Conservation (phyloP, 2,113 vertebrate species). For the Hyla sarda region DNA sequence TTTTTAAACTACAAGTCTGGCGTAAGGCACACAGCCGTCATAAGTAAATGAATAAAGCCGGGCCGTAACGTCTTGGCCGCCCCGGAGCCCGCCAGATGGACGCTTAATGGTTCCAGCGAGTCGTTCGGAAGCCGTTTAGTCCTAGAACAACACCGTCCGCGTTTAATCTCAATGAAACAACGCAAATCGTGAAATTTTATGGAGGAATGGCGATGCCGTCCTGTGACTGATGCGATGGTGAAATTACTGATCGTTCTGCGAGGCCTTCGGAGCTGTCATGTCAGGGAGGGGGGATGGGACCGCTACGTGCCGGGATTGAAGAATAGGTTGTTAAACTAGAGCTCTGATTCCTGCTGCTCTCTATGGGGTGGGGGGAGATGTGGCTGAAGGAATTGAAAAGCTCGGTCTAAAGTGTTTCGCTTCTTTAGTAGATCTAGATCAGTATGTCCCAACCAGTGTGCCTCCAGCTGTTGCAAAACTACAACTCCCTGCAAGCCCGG, state of each 20-base stretch:
- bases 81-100: not conserved
- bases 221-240: not conserved
- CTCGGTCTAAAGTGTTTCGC: not conserved
- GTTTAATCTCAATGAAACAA: not conserved
- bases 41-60: not conserved
- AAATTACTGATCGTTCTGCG: constrained; percentile 30
- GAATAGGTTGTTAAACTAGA: constrained; percentile 29
- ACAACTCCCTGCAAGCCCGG: no score
- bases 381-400: not conserved
- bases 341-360: not conserved
- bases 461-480: no score
- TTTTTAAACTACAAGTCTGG: not conserved
- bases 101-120: not conserved
- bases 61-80: not conserved
- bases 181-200: not conserved
- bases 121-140: not conserved
- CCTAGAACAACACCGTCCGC: not conserved
- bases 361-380: not conserved
- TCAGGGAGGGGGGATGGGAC: constrained; percentile 5
- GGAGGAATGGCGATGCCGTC: not conserved
- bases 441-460: no score
- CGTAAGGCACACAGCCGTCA: not conserved
- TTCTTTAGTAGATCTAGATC: not conserved
- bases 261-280: not conserved
- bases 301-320: constrained; percentile 20